Evolutionary conservation across 2,797 vertebrate genomes (phyloP).

Genomic region (Staurois parvus): DNA sequence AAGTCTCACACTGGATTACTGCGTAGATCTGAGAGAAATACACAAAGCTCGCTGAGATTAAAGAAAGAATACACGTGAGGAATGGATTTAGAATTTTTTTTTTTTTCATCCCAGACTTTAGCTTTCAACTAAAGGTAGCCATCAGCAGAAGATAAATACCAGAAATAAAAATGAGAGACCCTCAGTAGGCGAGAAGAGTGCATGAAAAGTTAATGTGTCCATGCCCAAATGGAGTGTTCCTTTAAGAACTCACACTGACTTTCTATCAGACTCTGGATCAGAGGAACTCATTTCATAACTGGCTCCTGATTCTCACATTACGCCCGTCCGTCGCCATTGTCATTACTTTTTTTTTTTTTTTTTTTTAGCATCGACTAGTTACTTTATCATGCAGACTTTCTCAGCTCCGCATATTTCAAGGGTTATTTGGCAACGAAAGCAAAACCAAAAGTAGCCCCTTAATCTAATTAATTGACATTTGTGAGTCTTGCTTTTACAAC

Average conservation of each 20-base stretch:
- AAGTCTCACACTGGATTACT: no score
- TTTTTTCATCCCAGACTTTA: no score
- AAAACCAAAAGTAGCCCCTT: slow-evolving; percentile 88
- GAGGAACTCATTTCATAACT: neutral
- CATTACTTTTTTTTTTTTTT: slow-evolving; percentile 67
- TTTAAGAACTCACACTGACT: neutral
- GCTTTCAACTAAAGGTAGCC: no score
- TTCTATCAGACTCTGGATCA: neutral
- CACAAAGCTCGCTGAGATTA: no score
- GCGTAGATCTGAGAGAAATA: no score
- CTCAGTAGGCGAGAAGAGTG: no score
- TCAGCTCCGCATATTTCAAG: slow-evolving; percentile 83
- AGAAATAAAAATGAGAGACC: no score
- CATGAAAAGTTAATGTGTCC: no score
- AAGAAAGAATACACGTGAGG: no score
- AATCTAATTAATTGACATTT: slow-evolving; percentile 90
- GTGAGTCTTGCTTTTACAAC: slow-evolving; percentile 87
- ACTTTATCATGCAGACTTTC: slow-evolving; percentile 77
- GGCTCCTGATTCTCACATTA: neutral
- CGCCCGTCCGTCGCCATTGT: slow-evolving; percentile 67
- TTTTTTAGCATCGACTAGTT: slow-evolving; percentile 69
- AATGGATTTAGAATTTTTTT: no score
- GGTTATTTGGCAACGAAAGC: slow-evolving; percentile 84
- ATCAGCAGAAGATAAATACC: no score
- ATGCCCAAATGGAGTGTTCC: neutral